Base-by-base conservation (phyloP, 2,888 invertebrate species). In the Patella pellucida region DNA sequence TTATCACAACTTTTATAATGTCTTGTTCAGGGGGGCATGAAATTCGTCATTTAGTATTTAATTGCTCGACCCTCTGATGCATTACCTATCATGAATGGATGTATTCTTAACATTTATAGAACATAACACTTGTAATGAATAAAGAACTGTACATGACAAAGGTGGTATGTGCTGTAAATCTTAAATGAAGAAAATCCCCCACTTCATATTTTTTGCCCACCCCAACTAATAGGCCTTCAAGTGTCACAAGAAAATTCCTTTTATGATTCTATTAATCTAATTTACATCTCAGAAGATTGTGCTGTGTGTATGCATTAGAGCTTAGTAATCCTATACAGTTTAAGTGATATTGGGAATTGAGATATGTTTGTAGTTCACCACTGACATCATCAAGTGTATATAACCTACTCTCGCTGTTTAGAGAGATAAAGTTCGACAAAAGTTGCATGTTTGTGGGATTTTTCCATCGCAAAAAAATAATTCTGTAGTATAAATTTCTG, bases 261-360 rank as follows among this genome's bases (percentile, higher is more conserved):
- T 23, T 62, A 62, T 62, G 23, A 62, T 19, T 23, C 23, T 62
- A 23, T 23, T 23, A 62, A 62, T 62, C 62, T 62, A 62, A 62
- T 62, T 62, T 62, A 12, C 62, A 62, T 62, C 62, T 62, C 23
- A 41, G 62, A 23, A 62, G 62, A 62, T 62, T 62, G 62, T 62
- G 19, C 19, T 12, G 19, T 62, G 23, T 62, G 62, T 62, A 62
- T 62, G 62, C 62, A 14, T 62, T 62, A 62, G 23, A 23, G 62
- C 62, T 62, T 62, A 62, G 62, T 62, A 62, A 62, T 62, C 23
- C 19, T 62, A 62, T 62, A 62, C 62, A 62, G 62, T 62, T 62
- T 62, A 62, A 23, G 62, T 62, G 62, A 62, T 62, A 62, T 62
- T 23, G 23, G 62, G 62, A 23, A 62, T 23, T 62, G 62, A 23